phyloP scores from a whole-genome alignment of 1,140 invertebrate species.

The Caerostris darwini region DNA sequence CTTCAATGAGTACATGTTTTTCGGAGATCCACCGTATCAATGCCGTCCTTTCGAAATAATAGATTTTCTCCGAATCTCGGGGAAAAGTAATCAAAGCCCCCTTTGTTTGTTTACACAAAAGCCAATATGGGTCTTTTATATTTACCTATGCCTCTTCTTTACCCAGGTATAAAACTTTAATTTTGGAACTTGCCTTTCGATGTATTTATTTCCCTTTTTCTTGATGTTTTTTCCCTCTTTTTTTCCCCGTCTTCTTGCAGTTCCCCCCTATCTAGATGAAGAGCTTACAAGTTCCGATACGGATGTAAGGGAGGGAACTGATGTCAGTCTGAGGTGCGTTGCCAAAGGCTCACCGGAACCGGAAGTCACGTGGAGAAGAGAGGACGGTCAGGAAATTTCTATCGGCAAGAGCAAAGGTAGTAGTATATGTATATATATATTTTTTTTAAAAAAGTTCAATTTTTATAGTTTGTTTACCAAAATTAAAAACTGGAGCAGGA shows the following conservation, averaged over 20 bases:
- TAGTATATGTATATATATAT: background rate
- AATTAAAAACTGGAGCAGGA: background rate
- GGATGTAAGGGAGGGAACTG: slow-evolving; percentile 78
- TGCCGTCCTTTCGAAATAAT: background rate
- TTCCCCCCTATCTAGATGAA: slow-evolving; percentile 79
- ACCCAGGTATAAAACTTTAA: slow-evolving; percentile 9
- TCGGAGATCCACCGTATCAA: background rate
- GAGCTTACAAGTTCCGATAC: slow-evolving; percentile 79
- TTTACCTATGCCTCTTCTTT: slow-evolving; percentile 15
- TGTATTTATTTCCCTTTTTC: background rate
- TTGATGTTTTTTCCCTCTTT: slow-evolving; percentile 5
- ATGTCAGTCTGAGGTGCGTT: slow-evolving; percentile 81
- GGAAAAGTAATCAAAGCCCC: background rate
- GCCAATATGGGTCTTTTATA: slow-evolving; percentile 31
- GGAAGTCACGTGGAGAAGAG: slow-evolving; percentile 82
- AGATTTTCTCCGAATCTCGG: background rate
- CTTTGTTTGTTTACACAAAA: slow-evolving; percentile 39
- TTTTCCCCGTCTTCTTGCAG: slow-evolving; percentile 28
- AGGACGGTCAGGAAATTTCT: slow-evolving; percentile 80
- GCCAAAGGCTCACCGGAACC: slow-evolving; percentile 83
- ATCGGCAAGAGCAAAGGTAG: slow-evolving; percentile 77
- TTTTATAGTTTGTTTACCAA: slow-evolving; percentile 14
- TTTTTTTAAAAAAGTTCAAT: slow-evolving; percentile 16
- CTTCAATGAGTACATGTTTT: background rate
- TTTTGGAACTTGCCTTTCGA: background rate